These are phyloP conservation scores for Cynopterus sphinx DNA, from an alignment of 2,797 vertebrate species.

Conservation along the genomic window DNA sequence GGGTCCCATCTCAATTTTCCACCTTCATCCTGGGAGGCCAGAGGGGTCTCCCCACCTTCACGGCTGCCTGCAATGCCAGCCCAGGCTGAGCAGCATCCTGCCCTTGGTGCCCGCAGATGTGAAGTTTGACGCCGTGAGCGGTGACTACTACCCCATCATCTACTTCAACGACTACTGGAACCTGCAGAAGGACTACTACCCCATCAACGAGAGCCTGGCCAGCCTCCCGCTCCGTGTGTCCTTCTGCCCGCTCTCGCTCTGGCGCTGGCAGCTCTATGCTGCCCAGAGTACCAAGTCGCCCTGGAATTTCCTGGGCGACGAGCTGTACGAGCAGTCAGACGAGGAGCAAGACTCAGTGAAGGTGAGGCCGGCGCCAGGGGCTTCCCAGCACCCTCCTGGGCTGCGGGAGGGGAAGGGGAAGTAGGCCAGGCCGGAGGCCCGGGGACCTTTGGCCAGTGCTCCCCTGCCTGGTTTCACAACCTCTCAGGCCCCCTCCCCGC, in stretches of 20 bases:
- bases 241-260: constrained; percentile 95
- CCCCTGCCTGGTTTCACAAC: not conserved
- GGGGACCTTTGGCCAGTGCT: not conserved
- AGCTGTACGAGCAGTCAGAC: constrained; percentile 96
- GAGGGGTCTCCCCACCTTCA: rapidly evolving
- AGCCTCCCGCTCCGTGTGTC: constrained; percentile 91
- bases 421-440: not conserved
- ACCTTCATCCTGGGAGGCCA: not conserved
- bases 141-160: constrained; percentile 96
- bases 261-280: constrained; percentile 98
- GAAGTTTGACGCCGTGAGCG: constrained; percentile 96
- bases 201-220: constrained; percentile 91
- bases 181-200: constrained; percentile 96
- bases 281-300: constrained; percentile 95
- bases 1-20: not conserved
- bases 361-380: constrained; percentile 79
- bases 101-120: constrained; percentile 86
- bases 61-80: rapidly evolving
- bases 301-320: constrained; percentile 96
- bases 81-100: rapidly evolving
- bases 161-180: constrained; percentile 99
- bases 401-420: not conserved
- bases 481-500: not conserved
- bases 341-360: constrained; percentile 98
- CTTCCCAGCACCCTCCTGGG: not conserved